These are phyloP conservation scores for Cinclus mexicanus DNA, from an alignment of 2,113 vertebrate species.

Conservation along the genomic window DNA sequence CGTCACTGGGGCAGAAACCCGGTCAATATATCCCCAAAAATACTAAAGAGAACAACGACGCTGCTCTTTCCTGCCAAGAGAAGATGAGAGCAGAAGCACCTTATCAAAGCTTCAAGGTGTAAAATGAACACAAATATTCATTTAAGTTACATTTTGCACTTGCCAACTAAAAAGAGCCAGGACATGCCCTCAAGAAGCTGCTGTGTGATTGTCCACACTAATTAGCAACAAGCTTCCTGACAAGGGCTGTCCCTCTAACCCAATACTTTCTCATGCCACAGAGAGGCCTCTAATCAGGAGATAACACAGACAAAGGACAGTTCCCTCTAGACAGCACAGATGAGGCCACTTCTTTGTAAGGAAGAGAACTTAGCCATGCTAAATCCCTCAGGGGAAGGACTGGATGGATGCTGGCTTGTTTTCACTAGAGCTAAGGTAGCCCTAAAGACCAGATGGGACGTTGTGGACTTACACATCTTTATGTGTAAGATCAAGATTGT, in stretches of 20 bases:
- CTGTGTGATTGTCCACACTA: not conserved
- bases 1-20: not conserved
- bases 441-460: not conserved
- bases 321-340: not conserved
- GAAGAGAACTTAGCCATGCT: not conserved
- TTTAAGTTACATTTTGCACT: not conserved
- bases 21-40: not conserved
- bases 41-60: not conserved
- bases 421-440: not conserved
- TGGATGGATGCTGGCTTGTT: not conserved
- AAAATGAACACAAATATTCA: not conserved
- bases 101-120: not conserved
- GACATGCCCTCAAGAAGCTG: not conserved
- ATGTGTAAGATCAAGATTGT: constrained; percentile 14
- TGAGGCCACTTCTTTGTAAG: not conserved
- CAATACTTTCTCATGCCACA: not conserved
- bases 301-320: not conserved
- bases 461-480: not conserved
- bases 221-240: not conserved
- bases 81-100: not conserved
- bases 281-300: not conserved
- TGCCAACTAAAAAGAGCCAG: not conserved
- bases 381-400: not conserved
- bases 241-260: not conserved
- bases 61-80: not conserved